Conservation (phyloP, 2,888 invertebrate species). For the Micoletzkya japonica region DNA sequence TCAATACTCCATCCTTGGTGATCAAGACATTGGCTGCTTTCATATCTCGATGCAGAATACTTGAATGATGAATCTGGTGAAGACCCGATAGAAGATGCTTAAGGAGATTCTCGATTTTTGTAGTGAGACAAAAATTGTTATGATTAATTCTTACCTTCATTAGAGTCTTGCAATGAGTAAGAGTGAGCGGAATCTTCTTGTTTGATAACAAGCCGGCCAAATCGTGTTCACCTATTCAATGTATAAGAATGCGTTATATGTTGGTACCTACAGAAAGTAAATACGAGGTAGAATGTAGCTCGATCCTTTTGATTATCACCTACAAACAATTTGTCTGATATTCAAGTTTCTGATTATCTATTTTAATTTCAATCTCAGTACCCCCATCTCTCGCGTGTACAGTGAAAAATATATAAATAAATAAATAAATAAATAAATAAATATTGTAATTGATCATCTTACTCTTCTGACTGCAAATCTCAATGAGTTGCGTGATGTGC, state of each 20-base stretch:
- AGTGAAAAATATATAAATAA: background rate
- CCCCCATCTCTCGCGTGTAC: too few relatives aligned
- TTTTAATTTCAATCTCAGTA: background rate
- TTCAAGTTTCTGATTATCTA: background rate
- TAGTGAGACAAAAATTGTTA: background rate
- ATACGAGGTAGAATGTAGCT: constrained; percentile 90
- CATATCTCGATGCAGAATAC: constrained; percentile 88
- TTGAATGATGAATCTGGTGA: constrained; percentile 94
- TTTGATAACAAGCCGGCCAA: constrained; percentile 92
- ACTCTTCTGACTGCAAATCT: constrained; percentile 92
- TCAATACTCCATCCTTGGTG: constrained; percentile 88
- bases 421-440: background rate
- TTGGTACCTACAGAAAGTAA: constrained; percentile 79
- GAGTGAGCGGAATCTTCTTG: constrained; percentile 89
- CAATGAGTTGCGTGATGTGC: constrained; percentile 93
- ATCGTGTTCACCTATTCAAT: constrained; percentile 78
- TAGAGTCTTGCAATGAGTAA: constrained; percentile 94
- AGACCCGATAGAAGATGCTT: constrained; percentile 67
- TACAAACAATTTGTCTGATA: background rate
- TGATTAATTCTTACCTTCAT: constrained; percentile 70
- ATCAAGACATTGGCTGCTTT: constrained; percentile 98
- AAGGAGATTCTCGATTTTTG: constrained; percentile 9
- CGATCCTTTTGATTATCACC: constrained; percentile 61
- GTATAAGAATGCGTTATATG: background rate
- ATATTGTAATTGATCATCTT: constrained; percentile 60